Percentiles rank a stretch among this genome's conserved stretches.
Evolutionary conservation across 2,888 invertebrate genomes (phyloP).

Genomic region (Erebia epiphron): DNA sequence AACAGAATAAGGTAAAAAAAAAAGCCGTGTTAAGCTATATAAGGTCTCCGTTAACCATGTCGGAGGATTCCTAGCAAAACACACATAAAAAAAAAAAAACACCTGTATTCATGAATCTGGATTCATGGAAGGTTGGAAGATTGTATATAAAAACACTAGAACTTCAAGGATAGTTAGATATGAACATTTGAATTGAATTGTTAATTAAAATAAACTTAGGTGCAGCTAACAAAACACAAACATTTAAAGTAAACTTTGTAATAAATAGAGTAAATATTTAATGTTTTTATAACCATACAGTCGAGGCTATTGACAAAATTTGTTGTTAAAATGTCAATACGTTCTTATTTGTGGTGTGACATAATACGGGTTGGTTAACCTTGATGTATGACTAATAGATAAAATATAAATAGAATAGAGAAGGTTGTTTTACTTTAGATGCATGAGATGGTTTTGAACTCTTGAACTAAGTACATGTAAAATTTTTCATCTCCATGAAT

Average conservation of each 20-base stretch:
- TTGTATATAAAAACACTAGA: background rate
- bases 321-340: constrained; percentile 13
- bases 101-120: no score
- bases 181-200: background rate
- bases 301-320: constrained; percentile 18
- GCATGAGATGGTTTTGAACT: background rate
- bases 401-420: background rate
- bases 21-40: no score
- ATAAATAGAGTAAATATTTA: constrained; percentile 6
- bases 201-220: constrained; percentile 23
- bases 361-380: constrained; percentile 5
- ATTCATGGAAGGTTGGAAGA: background rate
- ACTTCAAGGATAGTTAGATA: background rate
- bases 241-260: background rate
- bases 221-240: background rate
- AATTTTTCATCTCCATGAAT: no score
- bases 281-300: constrained; percentile 10
- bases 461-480: background rate
- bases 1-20: no score
- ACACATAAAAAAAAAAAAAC: no score
- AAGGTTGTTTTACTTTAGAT: background rate
- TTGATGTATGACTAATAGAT: background rate
- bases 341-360: constrained; percentile 9
- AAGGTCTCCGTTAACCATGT: no score
- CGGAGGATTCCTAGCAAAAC: no score